Percentiles rank a stretch among this genome's conserved stretches.
Conservation (phyloP, 2,888 invertebrate genomes). For the Drepana falcataria region DNA sequence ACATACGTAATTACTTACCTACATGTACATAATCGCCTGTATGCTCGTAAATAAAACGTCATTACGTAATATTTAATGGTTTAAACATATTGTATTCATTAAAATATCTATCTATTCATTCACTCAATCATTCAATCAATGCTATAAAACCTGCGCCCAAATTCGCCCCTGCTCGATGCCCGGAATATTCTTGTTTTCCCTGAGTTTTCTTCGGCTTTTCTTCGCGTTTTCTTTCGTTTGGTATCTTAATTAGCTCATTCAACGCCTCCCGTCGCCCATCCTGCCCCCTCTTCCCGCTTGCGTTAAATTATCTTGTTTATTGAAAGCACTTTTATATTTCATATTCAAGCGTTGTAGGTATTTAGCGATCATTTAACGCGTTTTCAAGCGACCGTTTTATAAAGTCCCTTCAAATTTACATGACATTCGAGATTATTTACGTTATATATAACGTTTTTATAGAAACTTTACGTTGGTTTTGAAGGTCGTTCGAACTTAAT, state of each 20-base stretch:
- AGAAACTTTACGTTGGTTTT: no score
- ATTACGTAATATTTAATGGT: no score
- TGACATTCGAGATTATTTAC: constrained; percentile 8
- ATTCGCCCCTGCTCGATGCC: constrained; percentile 37
- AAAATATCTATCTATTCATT: no score
- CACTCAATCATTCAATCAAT: neutral
- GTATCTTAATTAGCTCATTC: constrained; percentile 77
- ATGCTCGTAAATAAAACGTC: no score
- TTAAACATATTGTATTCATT: no score
- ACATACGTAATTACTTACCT: no score
- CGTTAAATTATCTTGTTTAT: constrained; percentile 72
- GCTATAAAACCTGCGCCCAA: constrained; percentile 10
- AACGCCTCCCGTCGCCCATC: constrained; percentile 37
- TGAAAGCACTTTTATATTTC: constrained; percentile 73
- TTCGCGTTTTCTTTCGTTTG: constrained; percentile 74
- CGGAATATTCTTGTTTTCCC: constrained; percentile 75
- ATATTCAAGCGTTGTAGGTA: constrained; percentile 50
- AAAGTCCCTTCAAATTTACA: constrained; percentile 25
- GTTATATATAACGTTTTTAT: no score
- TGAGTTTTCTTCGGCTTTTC: constrained; percentile 73
- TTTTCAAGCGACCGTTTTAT: constrained; percentile 20
- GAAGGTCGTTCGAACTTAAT: no score
- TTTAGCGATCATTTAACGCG: constrained; percentile 55
- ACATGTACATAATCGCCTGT: no score
- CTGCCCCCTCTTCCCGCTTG: constrained; percentile 22